These are phyloP conservation scores for Cancer borealis DNA, from an alignment of 2,888 invertebrate genomes.

Conservation along the genomic window DNA sequence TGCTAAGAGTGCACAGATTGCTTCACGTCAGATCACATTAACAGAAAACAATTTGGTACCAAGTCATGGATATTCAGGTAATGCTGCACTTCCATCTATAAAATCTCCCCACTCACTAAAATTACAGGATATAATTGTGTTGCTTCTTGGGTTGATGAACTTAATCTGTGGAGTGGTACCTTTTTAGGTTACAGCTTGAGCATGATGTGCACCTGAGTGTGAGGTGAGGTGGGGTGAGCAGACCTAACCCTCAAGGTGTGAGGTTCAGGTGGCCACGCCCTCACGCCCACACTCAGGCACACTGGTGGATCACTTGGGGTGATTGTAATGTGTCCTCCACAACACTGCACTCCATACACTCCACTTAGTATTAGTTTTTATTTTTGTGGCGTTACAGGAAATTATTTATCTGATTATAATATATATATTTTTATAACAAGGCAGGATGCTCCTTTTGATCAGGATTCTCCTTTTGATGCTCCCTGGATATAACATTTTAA, in stretches of 20 bases:
- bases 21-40: not conserved
- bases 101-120: not conserved
- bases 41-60: not conserved
- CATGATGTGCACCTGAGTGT: not conserved
- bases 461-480: not conserved
- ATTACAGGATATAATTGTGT: not conserved
- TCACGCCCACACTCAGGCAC: not conserved
- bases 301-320: not conserved
- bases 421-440: not conserved
- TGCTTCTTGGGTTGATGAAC: not conserved
- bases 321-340: not conserved
- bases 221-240: not conserved
- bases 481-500: constrained; percentile 10
- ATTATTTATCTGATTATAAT: not conserved
- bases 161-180: not conserved
- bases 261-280: not conserved
- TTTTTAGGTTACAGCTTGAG: not conserved
- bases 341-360: not conserved
- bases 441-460: constrained; percentile 5
- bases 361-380: not conserved
- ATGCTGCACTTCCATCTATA: not conserved
- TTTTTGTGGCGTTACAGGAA: too few species aligned
- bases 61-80: not conserved
- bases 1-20: not conserved
- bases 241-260: not conserved